These are phyloP conservation scores for Panagrolaimus sp. DNA, from an alignment of 1,140 invertebrate species.

Conservation along the genomic window DNA sequence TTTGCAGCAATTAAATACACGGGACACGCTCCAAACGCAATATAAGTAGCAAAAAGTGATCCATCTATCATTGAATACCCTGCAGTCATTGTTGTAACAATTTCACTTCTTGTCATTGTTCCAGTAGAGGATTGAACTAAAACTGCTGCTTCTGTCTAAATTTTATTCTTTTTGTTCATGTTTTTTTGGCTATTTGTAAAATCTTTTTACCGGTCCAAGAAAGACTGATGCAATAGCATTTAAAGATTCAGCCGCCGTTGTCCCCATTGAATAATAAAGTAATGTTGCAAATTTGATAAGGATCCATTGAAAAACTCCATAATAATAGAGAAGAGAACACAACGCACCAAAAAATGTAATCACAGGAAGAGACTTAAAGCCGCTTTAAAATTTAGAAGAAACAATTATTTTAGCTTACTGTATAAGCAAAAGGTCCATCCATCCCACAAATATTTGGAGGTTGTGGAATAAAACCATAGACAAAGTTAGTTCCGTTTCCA, in stretches of 20 bases:
- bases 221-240: slow-evolving; percentile 29
- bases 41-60: slow-evolving; percentile 10
- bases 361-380: slow-evolving; percentile 13
- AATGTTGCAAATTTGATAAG: slow-evolving; percentile 20
- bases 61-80: slow-evolving; percentile 1
- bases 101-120: slow-evolving; percentile 11
- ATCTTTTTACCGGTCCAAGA: slow-evolving; percentile 18
- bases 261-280: slow-evolving; percentile 31
- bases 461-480: not conserved
- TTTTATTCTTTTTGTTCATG: not conserved
- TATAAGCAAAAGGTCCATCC: slow-evolving; percentile 5
- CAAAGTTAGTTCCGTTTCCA: not conserved
- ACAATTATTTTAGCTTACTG: not conserved
- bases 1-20: not conserved
- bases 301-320: slow-evolving; percentile 25
- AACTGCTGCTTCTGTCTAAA: slow-evolving; percentile 12
- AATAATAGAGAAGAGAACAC: slow-evolving; percentile 26
- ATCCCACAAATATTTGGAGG: slow-evolving; percentile 8
- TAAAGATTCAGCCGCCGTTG: slow-evolving; percentile 27
- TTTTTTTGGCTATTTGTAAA: no score
- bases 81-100: slow-evolving; percentile 6
- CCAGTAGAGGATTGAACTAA: not conserved
- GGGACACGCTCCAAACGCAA: not conserved
- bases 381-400: not conserved
- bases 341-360: slow-evolving; percentile 11